Evolutionary conservation across 30 jellyfish, hydroid and myxozoan genomes (phyloP).

Genomic region (Clytia hemisphaerica): DNA sequence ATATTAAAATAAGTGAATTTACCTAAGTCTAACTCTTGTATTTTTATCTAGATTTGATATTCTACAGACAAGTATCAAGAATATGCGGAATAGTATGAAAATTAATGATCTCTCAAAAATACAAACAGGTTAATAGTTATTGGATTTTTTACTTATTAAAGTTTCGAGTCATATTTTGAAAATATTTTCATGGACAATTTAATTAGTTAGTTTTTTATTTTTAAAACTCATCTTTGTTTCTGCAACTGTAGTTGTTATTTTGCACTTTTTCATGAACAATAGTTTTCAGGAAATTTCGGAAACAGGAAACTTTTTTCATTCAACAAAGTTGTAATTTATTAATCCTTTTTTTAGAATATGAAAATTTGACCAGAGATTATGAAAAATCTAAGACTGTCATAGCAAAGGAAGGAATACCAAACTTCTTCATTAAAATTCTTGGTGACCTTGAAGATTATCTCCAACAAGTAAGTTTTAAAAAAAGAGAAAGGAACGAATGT

Average conservation of each 20-base stretch:
- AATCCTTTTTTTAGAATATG: constrained; percentile 70
- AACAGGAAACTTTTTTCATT: background rate
- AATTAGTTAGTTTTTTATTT: no score
- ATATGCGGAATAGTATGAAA: constrained; percentile 87
- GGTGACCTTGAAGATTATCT: constrained; percentile 86
- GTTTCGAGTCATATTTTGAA: background rate
- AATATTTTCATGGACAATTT: background rate
- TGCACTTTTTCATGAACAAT: no score
- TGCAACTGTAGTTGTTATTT: no score
- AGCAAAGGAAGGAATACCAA: constrained; percentile 87
- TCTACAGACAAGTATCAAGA: constrained; percentile 56
- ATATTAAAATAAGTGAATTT: background rate
- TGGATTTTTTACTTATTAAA: no score
- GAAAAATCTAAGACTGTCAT: constrained; percentile 73
- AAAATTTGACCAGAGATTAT: constrained; percentile 65
- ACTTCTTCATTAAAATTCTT: constrained; percentile 60
- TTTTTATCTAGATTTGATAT: constrained; percentile 56
- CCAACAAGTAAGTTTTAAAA: constrained; percentile 43
- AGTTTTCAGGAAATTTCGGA: no score
- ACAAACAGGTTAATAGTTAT: constrained; percentile 48
- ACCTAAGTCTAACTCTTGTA: background rate
- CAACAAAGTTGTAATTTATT: background rate
- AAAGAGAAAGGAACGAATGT: background rate
- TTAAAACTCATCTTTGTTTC: background rate
- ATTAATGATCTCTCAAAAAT: constrained; percentile 83